A percentile compares a stretch with the other conserved stretches of the same genome.
Conservation (phyloP, 1,140 invertebrate species). For the Neuroterus valhalla region DNA sequence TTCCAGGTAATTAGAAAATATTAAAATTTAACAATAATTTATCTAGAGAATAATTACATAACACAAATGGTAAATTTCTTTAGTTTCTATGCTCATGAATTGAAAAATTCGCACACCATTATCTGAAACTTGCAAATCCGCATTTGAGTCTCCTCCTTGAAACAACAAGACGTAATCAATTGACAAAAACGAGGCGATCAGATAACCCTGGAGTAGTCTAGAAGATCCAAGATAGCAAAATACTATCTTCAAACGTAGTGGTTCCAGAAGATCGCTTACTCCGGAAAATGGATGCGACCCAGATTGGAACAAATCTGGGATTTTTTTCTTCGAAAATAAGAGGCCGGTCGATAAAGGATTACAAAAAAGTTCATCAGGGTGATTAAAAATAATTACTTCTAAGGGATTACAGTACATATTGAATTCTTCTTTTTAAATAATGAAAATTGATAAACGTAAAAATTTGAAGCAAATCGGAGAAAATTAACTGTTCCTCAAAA, state of each 20-base stretch:
- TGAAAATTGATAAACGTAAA: too few relatives aligned
- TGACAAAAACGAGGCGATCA: constrained; percentile 7
- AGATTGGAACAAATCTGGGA: constrained; percentile 8
- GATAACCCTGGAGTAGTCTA: constrained; percentile 13
- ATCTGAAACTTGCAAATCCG: too few relatives aligned
- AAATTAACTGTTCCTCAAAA: too few relatives aligned
- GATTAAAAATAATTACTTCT: background rate
- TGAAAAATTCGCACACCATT: too few relatives aligned
- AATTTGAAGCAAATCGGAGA: too few relatives aligned
- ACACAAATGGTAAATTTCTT: too few relatives aligned
- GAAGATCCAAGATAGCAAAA: constrained; percentile 7
- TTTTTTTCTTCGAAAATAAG: background rate
- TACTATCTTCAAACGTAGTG: constrained; percentile 14
- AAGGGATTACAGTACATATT: too few relatives aligned
- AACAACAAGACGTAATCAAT: constrained; percentile 1
- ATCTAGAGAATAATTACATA: too few relatives aligned
- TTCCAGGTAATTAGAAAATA: too few relatives aligned
- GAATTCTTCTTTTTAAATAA: background rate
- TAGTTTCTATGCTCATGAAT: too few relatives aligned
- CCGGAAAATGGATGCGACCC: constrained; percentile 18
- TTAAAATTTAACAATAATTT: too few relatives aligned
- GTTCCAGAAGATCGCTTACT: constrained; percentile 6
- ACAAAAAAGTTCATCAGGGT: background rate
- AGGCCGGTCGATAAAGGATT: constrained; percentile 17
- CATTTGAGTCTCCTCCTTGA: background rate